Evolutionary conservation across 92 coral and sea anemone species (phyloP), one percentile per base, ranked within the genome.

Genomic region (Actinostola sp.): DNA sequence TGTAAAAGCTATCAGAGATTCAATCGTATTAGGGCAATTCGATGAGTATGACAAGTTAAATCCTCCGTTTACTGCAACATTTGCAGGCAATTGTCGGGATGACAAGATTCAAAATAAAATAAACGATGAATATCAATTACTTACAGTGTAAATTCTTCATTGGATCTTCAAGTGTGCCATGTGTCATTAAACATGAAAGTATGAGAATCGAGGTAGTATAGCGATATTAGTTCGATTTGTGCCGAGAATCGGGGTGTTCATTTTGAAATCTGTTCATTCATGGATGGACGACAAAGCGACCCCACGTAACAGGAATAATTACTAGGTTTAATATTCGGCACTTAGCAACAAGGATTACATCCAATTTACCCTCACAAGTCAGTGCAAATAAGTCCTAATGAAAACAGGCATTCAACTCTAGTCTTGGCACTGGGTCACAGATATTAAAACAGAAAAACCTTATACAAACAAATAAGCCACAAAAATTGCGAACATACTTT

Each of bases 331-430:
- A 57, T 27, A 57, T 57, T 29, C 36, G 10, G 26, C 63, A 11
- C 63, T 57, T 57, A 57, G 63, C 63, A 57, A 57, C 63, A 57
- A 19, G 39, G 39, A 28, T 30, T 57, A 57, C 63, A 5, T 57
- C 63, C 39, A 57, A 27, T 57, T 57, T 29, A 57, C 19, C 36
- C 26, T 27, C 63, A 24, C 59, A 57, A 14, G 63, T 29, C 20
- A 17, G n/a, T 27, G n/a, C 63, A 57, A 57, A 57, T 3, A 57
- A 29, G 39, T 12, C 20, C 28, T 27, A 25, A 26, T 57, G 31
- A 57, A 57, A 57, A 27, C 20, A 27, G n/a, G 1, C 19, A 57
- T 57, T 57, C 21, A 30, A 19, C 39, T 4, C 53, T 7, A 7
- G 53, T 46, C 19, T 16, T 6, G 53, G 53, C 3, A 36, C 11